Percentiles rank a stretch among this genome's conserved stretches.
phyloP scores from a whole-genome alignment of 2,113 vertebrate species.

The Pao palembangensis region DNA sequence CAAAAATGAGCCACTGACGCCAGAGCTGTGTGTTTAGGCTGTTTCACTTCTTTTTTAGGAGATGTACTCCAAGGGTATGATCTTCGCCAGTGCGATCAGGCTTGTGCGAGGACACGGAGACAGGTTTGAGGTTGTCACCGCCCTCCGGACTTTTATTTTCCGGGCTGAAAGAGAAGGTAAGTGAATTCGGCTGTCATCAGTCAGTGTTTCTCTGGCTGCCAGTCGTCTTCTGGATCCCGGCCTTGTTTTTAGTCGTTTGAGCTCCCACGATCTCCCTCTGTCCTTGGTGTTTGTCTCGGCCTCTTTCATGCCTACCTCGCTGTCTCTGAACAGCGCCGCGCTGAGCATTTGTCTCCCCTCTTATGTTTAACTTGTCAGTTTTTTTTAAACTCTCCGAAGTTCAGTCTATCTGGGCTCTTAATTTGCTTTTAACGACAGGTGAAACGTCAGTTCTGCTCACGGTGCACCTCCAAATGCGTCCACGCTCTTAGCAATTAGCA shows the following conservation, averaged over 20 bases:
- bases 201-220: conserved; percentile 22
- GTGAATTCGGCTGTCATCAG: conserved; percentile 10
- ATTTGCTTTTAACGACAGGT: too few relatives aligned
- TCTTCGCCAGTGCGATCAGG: conserved; percentile 82
- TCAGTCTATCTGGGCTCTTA: too few relatives aligned
- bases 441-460: too few relatives aligned
- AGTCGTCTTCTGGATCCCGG: conserved; percentile 28
- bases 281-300: conserved; percentile 1
- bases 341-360: conserved; percentile 15
- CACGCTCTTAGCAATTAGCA: too few relatives aligned
- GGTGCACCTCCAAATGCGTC: too few relatives aligned
- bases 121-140: conserved; percentile 90
- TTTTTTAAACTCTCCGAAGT: too few relatives aligned
- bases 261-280: neutral
- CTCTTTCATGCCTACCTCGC: neutral
- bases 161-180: conserved; percentile 92
- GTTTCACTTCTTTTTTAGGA: conserved; percentile 73
- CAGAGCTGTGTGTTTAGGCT: neutral
- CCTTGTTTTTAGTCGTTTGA: conserved; percentile 25
- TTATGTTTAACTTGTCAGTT: neutral
- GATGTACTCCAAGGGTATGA: conserved; percentile 94
- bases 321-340: conserved; percentile 22
- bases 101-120: conserved; percentile 83
- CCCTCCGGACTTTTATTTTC: conserved; percentile 89
- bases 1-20: too few relatives aligned